These are phyloP conservation scores for Eupithecia exiguata DNA, from an alignment of 2,888 invertebrate species.

Conservation along the genomic window DNA sequence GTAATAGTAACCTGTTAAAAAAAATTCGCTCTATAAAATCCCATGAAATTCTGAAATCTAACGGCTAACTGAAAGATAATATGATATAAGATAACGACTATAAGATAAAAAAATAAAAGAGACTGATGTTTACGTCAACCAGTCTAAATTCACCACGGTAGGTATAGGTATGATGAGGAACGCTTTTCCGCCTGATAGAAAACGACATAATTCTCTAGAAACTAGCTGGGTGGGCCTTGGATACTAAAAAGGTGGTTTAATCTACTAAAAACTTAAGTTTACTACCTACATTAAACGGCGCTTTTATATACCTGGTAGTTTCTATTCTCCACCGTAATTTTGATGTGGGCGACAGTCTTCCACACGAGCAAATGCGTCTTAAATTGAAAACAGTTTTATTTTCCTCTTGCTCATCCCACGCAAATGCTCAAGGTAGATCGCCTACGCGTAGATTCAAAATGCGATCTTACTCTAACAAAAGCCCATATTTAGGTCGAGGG, in stretches of 20 bases:
- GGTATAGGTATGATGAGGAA: not conserved
- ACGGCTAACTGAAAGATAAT: no score
- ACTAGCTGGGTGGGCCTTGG: slow-evolving; percentile 7
- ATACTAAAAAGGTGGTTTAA: slow-evolving; percentile 8
- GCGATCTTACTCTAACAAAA: slow-evolving; percentile 18
- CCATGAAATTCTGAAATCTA: not conserved
- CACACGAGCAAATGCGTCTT: not conserved
- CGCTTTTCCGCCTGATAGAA: not conserved
- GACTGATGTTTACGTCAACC: not conserved
- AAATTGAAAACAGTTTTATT: slow-evolving; percentile 12
- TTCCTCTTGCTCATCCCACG: slow-evolving; percentile 11
- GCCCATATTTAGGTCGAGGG: slow-evolving; percentile 46
- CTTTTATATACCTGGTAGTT: slow-evolving; percentile 2
- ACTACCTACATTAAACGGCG: slow-evolving; percentile 3
- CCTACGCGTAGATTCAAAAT: slow-evolving; percentile 19
- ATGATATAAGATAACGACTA: no score
- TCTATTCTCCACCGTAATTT: not conserved
- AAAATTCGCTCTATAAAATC: no score
- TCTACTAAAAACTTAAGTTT: slow-evolving; percentile 10
- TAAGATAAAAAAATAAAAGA: not conserved
- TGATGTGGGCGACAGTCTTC: slow-evolving; percentile 2
- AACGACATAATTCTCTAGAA: not conserved
- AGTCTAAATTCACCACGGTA: not conserved
- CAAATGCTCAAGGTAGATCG: slow-evolving; percentile 21
- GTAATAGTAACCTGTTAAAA: no score